Conservation (phyloP, 2,888 invertebrate species). For the Cartodere bifasciata region DNA sequence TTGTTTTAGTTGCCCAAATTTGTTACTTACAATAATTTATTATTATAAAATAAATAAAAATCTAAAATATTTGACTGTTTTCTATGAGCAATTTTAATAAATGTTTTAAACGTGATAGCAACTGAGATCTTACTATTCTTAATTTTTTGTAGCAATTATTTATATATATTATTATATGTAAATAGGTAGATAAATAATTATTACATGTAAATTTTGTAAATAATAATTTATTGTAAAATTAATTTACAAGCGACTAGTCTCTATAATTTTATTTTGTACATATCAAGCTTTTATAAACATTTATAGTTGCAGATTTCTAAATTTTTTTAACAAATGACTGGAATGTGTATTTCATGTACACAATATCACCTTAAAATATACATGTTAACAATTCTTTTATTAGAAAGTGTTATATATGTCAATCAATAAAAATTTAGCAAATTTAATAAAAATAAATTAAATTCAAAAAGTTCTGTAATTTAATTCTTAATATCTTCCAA, state of each 20-base stretch:
- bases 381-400: conserved; percentile 32
- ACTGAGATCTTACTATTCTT: conserved; percentile 24
- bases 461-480: too few relatives aligned
- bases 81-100: conserved; percentile 12
- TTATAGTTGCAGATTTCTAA: conserved; percentile 21
- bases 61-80: conserved; percentile 17
- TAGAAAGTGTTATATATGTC: conserved; percentile 31
- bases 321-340: conserved; percentile 28
- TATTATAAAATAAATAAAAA: too few relatives aligned
- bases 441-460: conserved; percentile 29
- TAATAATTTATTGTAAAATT: conserved; percentile 24
- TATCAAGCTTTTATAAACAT: conserved; percentile 16
- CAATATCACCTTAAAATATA: conserved; percentile 31
- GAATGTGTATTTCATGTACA: conserved; percentile 22
- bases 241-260: conserved; percentile 29
- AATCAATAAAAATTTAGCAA: conserved; percentile 30
- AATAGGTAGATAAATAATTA: conserved; percentile 13
- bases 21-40: too few relatives aligned
- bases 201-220: conserved; percentile 20
- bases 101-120: conserved; percentile 24
- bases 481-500: too few relatives aligned
- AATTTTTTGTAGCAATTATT: too few relatives aligned
- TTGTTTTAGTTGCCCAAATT: neutral
- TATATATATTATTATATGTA: conserved; percentile 24
- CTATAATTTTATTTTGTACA: conserved; percentile 19